Base-by-base conservation (phyloP, 2,113 vertebrate genomes). In the Brienomyrus longianalis region DNA sequence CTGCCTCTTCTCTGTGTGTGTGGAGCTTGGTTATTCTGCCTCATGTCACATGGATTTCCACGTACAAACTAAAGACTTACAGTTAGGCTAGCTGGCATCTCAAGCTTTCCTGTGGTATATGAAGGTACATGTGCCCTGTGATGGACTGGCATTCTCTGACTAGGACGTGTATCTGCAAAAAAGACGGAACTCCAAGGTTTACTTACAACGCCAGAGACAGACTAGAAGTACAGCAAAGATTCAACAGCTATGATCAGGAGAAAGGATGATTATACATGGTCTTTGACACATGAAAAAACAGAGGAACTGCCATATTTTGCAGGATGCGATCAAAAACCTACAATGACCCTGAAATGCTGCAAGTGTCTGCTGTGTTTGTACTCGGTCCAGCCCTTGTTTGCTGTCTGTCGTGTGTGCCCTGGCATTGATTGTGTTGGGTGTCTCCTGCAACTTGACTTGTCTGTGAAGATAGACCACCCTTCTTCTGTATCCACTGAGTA, bases 361-460 rank as follows among this genome's bases (percentile, higher is more conserved):
- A 10, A n/a, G 21, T 35, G 21, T 5, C 35, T n/a, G 31, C 48
- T 39, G 6, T 3, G 27, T 31, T 39, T 11, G 17, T 13, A 17
- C 27, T 51, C 17, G 3, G 39, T 1, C 39, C 1, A 39, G 7
- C 11, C 43, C 17, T 39, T 15, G 88, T 51, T 35, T 89, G 27
- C 70, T 27, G 19, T 19, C 21, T n/a, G 27, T 43, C 70, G 10
- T 43, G 70, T 21, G 48, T 21, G 19, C 6, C 80, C 52, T 89
- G 86, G 39, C 70, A 88, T 66, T 87, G 52, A 43, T 47, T 70
- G 87, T 56, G 47, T 88, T 52, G 83, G 59, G 35, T 3, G 90
- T 85, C 86, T 92, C 66, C 15, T 89, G 90, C 31, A 91, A 89
- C 86, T 35, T 8, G 89, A 89, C 51, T 66, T 91, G 88, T 90